Evolutionary conservation across 2,888 invertebrate genomes (phyloP).

Genomic region (Pristionchus arcanus): DNA sequence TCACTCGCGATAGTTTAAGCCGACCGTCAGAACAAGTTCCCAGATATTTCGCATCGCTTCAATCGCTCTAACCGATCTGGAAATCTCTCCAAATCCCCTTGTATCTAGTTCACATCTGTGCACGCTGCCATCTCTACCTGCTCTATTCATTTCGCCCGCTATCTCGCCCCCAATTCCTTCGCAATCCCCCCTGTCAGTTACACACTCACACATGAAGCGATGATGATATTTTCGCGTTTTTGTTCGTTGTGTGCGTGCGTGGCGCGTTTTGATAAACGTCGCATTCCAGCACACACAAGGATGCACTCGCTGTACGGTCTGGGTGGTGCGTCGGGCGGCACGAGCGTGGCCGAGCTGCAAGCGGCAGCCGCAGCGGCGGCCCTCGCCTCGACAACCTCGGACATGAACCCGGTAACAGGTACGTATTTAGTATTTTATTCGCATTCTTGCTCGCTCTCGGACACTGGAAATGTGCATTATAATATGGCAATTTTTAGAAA

Average conservation of each 20-base stretch:
- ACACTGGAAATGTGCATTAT: too few species aligned
- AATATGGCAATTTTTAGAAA: too few species aligned
- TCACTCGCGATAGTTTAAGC: constrained; percentile 34
- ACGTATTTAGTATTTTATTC: background rate
- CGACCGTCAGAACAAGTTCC: constrained; percentile 45
- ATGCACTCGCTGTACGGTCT: constrained; percentile 59
- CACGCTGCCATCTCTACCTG: background rate
- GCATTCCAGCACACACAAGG: background rate
- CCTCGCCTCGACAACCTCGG: constrained; percentile 55
- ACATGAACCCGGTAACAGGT: constrained; percentile 54
- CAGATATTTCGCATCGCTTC: constrained; percentile 44
- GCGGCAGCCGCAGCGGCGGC: constrained; percentile 50
- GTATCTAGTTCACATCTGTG: constrained; percentile 6
- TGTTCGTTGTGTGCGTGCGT: background rate
- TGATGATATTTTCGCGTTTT: constrained; percentile 4
- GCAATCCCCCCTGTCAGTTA: constrained; percentile 40
- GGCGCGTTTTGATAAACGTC: background rate
- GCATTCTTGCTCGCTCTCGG: too few species aligned
- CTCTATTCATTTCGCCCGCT: background rate
- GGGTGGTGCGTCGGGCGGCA: constrained; percentile 46
- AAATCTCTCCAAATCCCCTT: background rate
- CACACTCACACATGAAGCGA: background rate
- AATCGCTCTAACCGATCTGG: constrained; percentile 5
- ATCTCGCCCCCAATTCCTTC: background rate
- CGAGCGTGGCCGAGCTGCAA: constrained; percentile 35